Evolutionary conservation across 1,140 invertebrate species (phyloP).

Genomic region (Drosophila kanapiae): DNA sequence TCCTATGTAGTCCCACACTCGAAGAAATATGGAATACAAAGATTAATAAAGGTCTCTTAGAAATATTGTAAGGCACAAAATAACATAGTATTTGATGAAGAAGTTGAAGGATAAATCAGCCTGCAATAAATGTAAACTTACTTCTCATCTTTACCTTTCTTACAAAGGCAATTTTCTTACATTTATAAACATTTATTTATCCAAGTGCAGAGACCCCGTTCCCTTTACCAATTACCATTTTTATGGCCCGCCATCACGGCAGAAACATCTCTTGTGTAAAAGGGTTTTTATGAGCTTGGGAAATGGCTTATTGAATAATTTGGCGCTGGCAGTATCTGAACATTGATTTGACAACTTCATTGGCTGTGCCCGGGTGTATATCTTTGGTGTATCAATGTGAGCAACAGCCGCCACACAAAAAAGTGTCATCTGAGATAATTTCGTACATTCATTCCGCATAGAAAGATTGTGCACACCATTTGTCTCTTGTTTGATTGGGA

Average conservation of each 20-base stretch:
- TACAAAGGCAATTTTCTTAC: not conserved
- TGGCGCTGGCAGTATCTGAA: slow-evolving; percentile 1
- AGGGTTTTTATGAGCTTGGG: slow-evolving; percentile 55
- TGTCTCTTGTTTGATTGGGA: slow-evolving; percentile 79
- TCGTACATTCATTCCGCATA: slow-evolving; percentile 65
- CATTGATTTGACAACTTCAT: slow-evolving; percentile 73
- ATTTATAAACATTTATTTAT: not conserved
- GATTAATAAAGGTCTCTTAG: not conserved
- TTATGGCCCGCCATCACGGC: slow-evolving; percentile 49
- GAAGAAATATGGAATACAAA: not conserved
- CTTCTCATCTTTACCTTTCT: not conserved
- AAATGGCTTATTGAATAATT: slow-evolving; percentile 58
- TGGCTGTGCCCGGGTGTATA: slow-evolving; percentile 31
- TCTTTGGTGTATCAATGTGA: slow-evolving; percentile 37
- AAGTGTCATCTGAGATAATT: slow-evolving; percentile 77
- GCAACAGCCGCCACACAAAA: slow-evolving; percentile 36
- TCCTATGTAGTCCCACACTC: not conserved
- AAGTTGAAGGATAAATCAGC: not conserved
- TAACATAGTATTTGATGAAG: not conserved
- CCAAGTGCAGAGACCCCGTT: not conserved
- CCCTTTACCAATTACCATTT: slow-evolving; percentile 21
- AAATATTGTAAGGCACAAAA: not conserved
- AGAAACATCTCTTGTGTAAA: slow-evolving; percentile 23
- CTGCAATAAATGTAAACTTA: not conserved
- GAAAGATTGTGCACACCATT: slow-evolving; percentile 83